Evolutionary conservation across 2,888 invertebrate genomes (phyloP).

Genomic region (Schizaphis graminum): DNA sequence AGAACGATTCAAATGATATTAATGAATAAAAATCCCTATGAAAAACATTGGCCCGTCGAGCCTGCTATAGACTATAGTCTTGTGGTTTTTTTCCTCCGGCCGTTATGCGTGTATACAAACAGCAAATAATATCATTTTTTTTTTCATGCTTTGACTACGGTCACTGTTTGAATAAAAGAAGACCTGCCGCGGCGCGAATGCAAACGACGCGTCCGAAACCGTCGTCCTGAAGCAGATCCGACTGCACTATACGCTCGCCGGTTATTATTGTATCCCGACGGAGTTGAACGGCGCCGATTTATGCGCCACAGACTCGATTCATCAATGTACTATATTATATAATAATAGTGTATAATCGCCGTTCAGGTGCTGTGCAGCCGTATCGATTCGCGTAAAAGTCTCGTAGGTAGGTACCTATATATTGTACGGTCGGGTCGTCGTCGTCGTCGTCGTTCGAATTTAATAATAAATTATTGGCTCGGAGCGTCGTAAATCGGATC

Average conservation of each 20-base stretch:
- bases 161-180: not conserved
- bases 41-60: not conserved
- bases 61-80: too few relatives aligned
- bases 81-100: not conserved
- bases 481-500: not conserved
- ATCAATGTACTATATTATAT: too few relatives aligned
- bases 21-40: not conserved
- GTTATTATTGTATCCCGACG: not conserved
- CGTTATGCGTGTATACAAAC: too few relatives aligned
- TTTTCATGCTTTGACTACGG: not conserved
- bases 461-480: not conserved
- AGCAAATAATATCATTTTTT: too few relatives aligned
- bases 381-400: conserved; percentile 2
- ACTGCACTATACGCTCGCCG: not conserved
- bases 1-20: not conserved
- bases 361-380: not conserved
- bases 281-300: not conserved
- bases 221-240: not conserved
- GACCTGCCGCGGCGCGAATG: not conserved
- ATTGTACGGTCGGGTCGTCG: not conserved
- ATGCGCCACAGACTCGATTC: not conserved
- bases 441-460: not conserved
- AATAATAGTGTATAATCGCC: not conserved
- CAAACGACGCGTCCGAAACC: not conserved
- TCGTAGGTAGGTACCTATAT: not conserved